Base-by-base conservation (phyloP, 1,140 invertebrate species). In the Trichonephila inaurata region DNA sequence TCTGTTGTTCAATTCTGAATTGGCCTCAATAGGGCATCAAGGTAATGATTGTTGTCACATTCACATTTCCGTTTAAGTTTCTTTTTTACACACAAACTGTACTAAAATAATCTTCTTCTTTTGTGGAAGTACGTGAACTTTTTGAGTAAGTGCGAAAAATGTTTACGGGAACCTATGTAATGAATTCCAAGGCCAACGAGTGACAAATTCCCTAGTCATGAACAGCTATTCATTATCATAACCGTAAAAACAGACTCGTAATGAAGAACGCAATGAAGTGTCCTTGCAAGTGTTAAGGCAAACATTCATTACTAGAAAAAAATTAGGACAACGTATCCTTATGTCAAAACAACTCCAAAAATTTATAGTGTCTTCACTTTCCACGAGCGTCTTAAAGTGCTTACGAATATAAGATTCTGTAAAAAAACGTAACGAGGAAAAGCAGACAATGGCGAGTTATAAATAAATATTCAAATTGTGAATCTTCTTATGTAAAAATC, bases 181-280 rank as follows among this genome's bases (percentile, higher is more conserved):
- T 83, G 82, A 83, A 83, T 83, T 83, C 82, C 82, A 83, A 83
- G 82, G 82, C n/a, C 82, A n/a, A 8, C 51, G 44, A 83, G 51
- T 12, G 82, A 83, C 82, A 60, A 83, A 83, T n/a, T 83, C 82
- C 18, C 82, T 2, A 24, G 19, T 58, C 44, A 83, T 19, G 28
- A 87, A 87, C 62, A 33, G n/a, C 85, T 21, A 58, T 60, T 51
- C 64, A 91, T 91, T 91, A 83, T 33, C 90, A 91, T 91, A 91
- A 44, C 90, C 19, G 89, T 90, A 69, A 90, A 77, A 90, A 81
- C 24, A 16, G 58, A 6, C 61, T 21, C 12, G 61, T 28, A 64
- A 77, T 14, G 82, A 60, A 83, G 82, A 83, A 91, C 90, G 90
- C 33, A 91, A 61, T 85, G 51, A 66, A 16, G 21, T 61, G 90